phyloP scores from a whole-genome alignment of 2,888 invertebrate species.

The Eumerus sabulonum region DNA sequence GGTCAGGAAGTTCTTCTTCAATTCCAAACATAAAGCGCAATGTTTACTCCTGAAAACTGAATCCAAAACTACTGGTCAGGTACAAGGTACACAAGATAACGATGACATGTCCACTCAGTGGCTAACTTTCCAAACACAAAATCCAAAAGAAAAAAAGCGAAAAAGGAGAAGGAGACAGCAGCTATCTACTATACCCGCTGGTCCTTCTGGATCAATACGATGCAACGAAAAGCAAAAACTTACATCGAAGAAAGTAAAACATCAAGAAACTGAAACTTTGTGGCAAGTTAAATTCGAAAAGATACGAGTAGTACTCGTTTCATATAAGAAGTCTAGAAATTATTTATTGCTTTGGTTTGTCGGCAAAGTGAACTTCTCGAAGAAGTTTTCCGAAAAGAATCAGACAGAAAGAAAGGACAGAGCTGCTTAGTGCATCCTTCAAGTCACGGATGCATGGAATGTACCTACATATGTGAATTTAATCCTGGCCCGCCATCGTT shows the following conservation, averaged over 20 bases:
- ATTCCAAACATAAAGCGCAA: too few relatives aligned
- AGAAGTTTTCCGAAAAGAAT: slow-evolving; percentile 1
- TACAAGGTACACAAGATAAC: slow-evolving; percentile 38
- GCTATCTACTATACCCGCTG: slow-evolving; percentile 32
- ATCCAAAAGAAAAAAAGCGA: background rate
- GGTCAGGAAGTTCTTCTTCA: too few relatives aligned
- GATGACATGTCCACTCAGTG: slow-evolving; percentile 55
- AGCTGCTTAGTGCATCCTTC: slow-evolving; percentile 30
- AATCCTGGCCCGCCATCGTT: slow-evolving; percentile 10
- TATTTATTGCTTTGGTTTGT: slow-evolving; percentile 43
- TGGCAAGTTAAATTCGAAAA: slow-evolving; percentile 16
- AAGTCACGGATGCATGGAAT: slow-evolving; percentile 32
- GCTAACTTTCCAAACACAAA: slow-evolving; percentile 22
- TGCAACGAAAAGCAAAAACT: background rate
- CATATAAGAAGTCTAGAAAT: slow-evolving; percentile 11
- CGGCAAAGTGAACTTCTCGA: slow-evolving; percentile 28
- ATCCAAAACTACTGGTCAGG: too few relatives aligned
- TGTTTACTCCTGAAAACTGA: too few relatives aligned
- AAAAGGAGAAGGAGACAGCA: slow-evolving; percentile 1
- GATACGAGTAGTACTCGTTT: slow-evolving; percentile 32
- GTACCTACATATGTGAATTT: slow-evolving; percentile 40
- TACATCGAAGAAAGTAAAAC: slow-evolving; percentile 4
- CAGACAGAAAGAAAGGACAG: background rate
- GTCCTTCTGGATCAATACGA: slow-evolving; percentile 9
- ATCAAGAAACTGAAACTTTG: slow-evolving; percentile 15